Percentiles rank a stretch among this genome's conserved stretches.
phyloP scores from a whole-genome alignment of 2,113 vertebrate species.

The Spea multiplicata region DNA sequence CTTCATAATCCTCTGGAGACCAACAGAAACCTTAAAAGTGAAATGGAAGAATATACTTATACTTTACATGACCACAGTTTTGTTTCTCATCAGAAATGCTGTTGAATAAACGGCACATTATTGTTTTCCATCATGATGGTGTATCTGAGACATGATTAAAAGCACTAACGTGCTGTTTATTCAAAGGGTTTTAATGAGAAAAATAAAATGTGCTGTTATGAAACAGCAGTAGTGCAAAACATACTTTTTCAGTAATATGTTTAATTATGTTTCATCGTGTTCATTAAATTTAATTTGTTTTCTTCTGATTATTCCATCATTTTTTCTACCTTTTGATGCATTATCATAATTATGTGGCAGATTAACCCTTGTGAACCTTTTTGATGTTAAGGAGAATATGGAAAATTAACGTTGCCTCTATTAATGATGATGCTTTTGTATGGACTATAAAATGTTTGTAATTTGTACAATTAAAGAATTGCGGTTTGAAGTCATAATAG shows the following conservation, averaged over 20 bases:
- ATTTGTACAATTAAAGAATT: too few relatives aligned
- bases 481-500: too few relatives aligned
- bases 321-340: background rate
- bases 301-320: background rate
- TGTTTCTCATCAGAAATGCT: background rate
- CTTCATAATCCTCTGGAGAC: background rate
- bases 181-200: conserved; percentile 12
- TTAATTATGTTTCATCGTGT: background rate
- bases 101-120: conserved; percentile 23
- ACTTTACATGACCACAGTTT: background rate
- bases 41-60: conserved; percentile 2
- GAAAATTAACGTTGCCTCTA: too few relatives aligned
- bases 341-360: background rate
- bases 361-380: background rate
- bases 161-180: conserved; percentile 9
- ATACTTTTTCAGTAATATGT: background rate
- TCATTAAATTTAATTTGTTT: background rate
- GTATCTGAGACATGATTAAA: conserved; percentile 17
- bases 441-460: too few relatives aligned
- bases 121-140: conserved; percentile 4
- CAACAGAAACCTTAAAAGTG: background rate
- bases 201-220: conserved; percentile 9
- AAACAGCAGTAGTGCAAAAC: background rate
- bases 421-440: too few relatives aligned
- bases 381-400: too few relatives aligned